Evolutionary conservation across 2,888 invertebrate species (phyloP).

Genomic region (Polydrusus tereticollis): DNA sequence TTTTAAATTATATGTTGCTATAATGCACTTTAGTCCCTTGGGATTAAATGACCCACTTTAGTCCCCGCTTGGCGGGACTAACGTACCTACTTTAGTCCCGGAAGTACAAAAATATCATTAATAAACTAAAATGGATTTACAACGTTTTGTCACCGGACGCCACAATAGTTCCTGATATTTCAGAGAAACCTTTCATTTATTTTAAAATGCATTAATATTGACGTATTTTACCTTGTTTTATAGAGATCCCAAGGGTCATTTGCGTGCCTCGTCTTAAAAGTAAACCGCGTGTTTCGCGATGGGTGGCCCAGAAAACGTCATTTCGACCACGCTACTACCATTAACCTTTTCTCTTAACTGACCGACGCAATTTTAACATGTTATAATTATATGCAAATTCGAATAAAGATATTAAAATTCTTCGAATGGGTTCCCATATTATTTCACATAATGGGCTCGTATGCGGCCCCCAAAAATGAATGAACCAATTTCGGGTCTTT

Average conservation of each 20-base stretch:
- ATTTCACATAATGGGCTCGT: constrained; percentile 1
- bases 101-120: no score
- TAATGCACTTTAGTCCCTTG: no score
- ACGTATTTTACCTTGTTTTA: no score
- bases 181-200: no score
- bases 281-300: constrained; percentile 26
- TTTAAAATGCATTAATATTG: no score
- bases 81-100: no score
- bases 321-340: constrained; percentile 43
- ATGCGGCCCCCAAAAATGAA: background rate
- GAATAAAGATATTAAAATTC: constrained; percentile 46
- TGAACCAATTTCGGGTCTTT: constrained; percentile 18
- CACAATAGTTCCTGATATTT: no score
- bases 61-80: no score
- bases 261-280: background rate
- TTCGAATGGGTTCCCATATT: constrained; percentile 8
- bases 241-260: background rate
- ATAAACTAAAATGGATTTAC: no score
- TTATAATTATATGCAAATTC: constrained; percentile 47
- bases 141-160: no score
- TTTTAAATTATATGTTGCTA: no score
- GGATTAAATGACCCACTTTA: no score
- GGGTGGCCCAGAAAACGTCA: constrained; percentile 40
- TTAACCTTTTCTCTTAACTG: constrained; percentile 41
- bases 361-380: constrained; percentile 46